Evolutionary conservation across 1,140 invertebrate genomes (phyloP).

Genomic region (Drosophila nikananu): DNA sequence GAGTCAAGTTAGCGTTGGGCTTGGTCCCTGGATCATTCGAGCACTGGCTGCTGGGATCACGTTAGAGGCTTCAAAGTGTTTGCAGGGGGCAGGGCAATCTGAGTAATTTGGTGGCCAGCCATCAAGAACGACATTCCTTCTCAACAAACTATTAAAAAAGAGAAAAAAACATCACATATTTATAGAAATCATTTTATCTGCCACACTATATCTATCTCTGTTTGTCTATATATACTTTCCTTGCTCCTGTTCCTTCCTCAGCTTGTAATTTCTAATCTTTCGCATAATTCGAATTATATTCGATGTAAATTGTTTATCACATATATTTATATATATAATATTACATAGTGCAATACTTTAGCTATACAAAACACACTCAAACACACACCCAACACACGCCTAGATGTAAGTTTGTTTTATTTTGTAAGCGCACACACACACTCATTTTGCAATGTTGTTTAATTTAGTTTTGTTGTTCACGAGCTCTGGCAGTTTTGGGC

Average conservation of each 20-base stretch:
- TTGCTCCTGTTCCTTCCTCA: conserved; percentile 39
- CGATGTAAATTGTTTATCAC: conserved; percentile 77
- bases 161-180: conserved; percentile 39
- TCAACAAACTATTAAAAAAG: conserved; percentile 39
- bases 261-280: conserved; percentile 36
- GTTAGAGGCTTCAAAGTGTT: conserved; percentile 75
- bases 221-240: neutral
- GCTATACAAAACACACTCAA: conserved; percentile 49
- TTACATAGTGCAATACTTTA: conserved; percentile 79
- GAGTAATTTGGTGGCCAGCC: conserved; percentile 34
- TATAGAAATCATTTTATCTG: conserved; percentile 21
- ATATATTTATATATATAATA: conserved; percentile 57
- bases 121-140: conserved; percentile 47
- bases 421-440: conserved; percentile 58
- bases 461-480: conserved; percentile 56
- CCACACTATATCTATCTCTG: conserved; percentile 21
- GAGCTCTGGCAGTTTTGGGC: conserved; percentile 56
- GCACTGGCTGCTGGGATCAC: conserved; percentile 38
- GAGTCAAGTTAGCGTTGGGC: conserved; percentile 24
- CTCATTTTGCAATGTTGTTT: conserved; percentile 60
- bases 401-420: conserved; percentile 70
- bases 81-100: conserved; percentile 48
- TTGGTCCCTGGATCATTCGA: conserved; percentile 23
- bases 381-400: conserved; percentile 41
- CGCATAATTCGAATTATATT: conserved; percentile 38